Evolutionary conservation across 2,113 vertebrate species (phyloP), one percentile per base, ranked within the genome.

Genomic region (Crypturellus undulatus): DNA sequence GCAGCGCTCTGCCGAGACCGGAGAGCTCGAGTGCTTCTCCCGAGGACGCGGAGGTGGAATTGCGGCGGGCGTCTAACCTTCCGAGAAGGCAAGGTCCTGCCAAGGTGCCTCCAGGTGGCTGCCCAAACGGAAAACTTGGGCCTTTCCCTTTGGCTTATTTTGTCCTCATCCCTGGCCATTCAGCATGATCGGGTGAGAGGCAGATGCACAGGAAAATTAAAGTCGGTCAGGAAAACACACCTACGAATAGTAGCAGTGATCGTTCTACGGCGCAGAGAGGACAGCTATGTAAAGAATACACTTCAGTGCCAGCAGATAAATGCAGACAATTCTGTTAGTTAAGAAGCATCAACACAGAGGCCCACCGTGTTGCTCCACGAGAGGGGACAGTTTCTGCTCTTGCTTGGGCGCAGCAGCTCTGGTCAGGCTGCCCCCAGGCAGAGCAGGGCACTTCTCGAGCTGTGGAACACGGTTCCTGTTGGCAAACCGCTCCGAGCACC

Each of bases 1-100:
- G 10, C 43, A 70, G 54, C 1, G 1, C 1, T 3, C 36, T 1
- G 1, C 21, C 0, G 0, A 32, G 9, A 38, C 43, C 8, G 20
- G 40, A 25, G 42, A 36, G 36, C 65, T 81, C 8, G 51, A 34
- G 28, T 32, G 9, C 40, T 79, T 11, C 28, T 70, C 45, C 60
- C 85, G 67, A 36, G 24, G 42, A 42, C 3, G 25, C 1, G 10
- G 32, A 67, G 28, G 51, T 51, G 70, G 45, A 70, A 24, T 58
- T 82, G 68, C 34, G 38, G 20, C 25, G 14, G 5, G 4, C 6
- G 12, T 14, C 79, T 45, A 15, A 71, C 54, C 38, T 81, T 78
- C 93, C 49, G 32, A 73, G 68, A 81, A 84, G 90, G 30, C 22
- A 51, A 13, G 45, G 47, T 70, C 47, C 47, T 51, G 45, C 24